These are phyloP conservation scores for Antheraea assamensis DNA, from an alignment of 2,888 invertebrate species.

Conservation along the genomic window DNA sequence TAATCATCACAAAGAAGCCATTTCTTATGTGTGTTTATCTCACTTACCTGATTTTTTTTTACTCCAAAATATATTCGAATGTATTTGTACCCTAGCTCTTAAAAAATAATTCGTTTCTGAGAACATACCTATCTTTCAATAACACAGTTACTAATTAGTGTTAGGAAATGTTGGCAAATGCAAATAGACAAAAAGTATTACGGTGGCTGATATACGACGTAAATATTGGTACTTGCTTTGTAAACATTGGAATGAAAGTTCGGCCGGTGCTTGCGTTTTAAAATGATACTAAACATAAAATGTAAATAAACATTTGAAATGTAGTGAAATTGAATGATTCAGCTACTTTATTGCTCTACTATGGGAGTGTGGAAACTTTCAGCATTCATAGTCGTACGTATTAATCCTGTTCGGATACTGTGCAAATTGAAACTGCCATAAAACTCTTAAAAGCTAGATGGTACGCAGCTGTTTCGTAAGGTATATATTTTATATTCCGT, in stretches of 20 bases:
- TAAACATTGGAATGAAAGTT: constrained; percentile 31
- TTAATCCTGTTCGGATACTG: background rate
- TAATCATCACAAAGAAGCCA: no score
- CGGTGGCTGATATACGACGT: constrained; percentile 37
- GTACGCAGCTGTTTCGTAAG: no score
- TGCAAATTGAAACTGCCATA: background rate
- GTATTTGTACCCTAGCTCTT: background rate
- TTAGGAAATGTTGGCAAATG: constrained; percentile 45
- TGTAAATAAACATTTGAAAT: background rate
- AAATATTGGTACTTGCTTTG: constrained; percentile 37
- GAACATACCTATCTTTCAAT: constrained; percentile 44
- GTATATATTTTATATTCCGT: no score
- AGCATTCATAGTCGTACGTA: background rate
- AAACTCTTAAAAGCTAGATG: background rate
- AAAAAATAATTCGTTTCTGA: constrained; percentile 32
- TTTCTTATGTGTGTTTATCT: background rate
- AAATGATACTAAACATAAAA: constrained; percentile 10
- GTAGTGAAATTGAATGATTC: background rate
- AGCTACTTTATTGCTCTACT: background rate
- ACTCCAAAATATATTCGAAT: background rate
- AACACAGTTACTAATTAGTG: constrained; percentile 52
- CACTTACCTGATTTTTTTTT: background rate
- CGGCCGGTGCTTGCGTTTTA: constrained; percentile 24
- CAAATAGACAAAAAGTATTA: constrained; percentile 37
- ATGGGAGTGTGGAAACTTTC: background rate